phyloP scores from a whole-genome alignment of 1,140 invertebrate genomes.

The Drosophila suzukii region DNA sequence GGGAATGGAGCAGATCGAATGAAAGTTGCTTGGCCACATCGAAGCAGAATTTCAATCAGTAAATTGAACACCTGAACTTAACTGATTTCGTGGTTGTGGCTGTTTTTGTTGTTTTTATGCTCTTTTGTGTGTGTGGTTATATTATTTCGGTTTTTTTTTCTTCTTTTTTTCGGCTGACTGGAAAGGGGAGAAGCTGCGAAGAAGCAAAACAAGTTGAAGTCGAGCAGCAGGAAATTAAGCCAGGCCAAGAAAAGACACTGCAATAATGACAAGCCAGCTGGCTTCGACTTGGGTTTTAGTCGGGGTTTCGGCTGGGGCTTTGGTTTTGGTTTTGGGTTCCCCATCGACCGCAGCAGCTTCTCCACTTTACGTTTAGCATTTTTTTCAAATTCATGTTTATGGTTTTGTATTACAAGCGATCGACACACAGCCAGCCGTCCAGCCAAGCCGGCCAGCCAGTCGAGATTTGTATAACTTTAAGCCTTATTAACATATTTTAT shows the following conservation, averaged over 20 bases:
- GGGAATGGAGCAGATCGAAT: slow-evolving; percentile 37
- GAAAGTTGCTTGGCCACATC: slow-evolving; percentile 76
- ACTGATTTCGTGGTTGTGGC: slow-evolving; percentile 73
- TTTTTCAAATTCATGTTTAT: slow-evolving; percentile 58
- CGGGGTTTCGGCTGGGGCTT: slow-evolving; percentile 9
- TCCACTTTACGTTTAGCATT: slow-evolving; percentile 49
- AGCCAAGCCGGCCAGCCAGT: slow-evolving; percentile 6
- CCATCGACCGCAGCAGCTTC: slow-evolving; percentile 28
- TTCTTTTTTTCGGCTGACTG: slow-evolving; percentile 36
- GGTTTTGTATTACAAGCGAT: slow-evolving; percentile 64
- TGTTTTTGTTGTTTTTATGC: background rate
- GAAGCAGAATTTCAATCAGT: slow-evolving; percentile 79
- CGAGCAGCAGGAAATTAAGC: slow-evolving; percentile 76
- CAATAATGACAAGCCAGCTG: slow-evolving; percentile 53
- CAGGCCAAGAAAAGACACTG: slow-evolving; percentile 49
- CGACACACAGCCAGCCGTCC: slow-evolving; percentile 10
- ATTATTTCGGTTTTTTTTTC: slow-evolving; percentile 23
- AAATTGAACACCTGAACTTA: slow-evolving; percentile 82
- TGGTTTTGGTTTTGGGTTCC: slow-evolving; percentile 15
- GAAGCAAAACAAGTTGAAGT: slow-evolving; percentile 43
- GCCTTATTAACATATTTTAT: slow-evolving; percentile 83
- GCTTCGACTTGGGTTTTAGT: slow-evolving; percentile 23
- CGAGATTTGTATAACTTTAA: slow-evolving; percentile 74
- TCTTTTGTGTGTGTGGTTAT: slow-evolving; percentile 33
- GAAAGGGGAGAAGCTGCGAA: slow-evolving; percentile 51